Evolutionary conservation across 2,113 vertebrate genomes (phyloP).

Genomic region (Abramis brama): DNA sequence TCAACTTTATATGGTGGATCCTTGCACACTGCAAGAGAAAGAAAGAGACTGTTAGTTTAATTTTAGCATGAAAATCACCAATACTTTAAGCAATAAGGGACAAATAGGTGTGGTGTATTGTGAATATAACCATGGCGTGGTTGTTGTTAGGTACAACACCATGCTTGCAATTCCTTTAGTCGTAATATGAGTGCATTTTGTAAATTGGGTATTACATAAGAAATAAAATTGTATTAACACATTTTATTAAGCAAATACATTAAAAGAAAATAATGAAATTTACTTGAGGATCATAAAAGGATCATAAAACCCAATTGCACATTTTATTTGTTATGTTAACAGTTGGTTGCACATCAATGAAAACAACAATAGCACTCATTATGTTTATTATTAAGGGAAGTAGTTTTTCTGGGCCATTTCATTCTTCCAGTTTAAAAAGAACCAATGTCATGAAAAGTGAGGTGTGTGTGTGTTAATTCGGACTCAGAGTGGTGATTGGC

Average conservation of each 20-base stretch:
- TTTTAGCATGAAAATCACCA: not conserved
- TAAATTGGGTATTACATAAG: not conserved
- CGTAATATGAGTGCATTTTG: not conserved
- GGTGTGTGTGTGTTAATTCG: no score
- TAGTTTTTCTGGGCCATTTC: no score
- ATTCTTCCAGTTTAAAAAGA: no score
- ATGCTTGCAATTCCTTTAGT: not conserved
- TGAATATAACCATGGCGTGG: not conserved
- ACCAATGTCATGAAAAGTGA: no score
- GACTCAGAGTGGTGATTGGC: no score
- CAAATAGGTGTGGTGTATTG: not conserved
- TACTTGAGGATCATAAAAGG: not conserved
- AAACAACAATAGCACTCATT: no score
- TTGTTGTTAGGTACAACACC: not conserved
- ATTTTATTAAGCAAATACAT: not conserved
- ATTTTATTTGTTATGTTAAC: no score
- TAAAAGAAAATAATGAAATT: not conserved
- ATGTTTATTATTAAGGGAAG: no score
- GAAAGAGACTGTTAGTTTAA: not conserved
- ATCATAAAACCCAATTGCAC: no score
- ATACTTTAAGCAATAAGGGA: not conserved
- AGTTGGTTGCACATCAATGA: no score
- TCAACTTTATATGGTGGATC: slow-evolving; percentile 92
- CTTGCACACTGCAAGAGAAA: slow-evolving; percentile 82
- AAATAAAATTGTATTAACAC: not conserved